Evolutionary conservation across 2,113 vertebrate genomes (phyloP).

Genomic region (Bos javanicus): DNA sequence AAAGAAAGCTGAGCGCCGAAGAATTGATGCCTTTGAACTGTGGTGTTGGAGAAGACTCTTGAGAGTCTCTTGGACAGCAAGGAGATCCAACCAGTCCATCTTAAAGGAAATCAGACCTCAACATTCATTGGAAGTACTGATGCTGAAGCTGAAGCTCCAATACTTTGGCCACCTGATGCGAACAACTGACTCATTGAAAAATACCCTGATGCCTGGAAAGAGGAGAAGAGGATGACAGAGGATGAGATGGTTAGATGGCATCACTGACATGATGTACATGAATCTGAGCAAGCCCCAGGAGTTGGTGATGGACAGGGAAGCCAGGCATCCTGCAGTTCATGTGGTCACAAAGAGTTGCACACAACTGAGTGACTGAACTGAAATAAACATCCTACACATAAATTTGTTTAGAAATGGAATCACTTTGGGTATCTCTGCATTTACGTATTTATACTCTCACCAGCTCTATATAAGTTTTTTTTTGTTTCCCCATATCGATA

Average conservation of each 20-base stretch:
- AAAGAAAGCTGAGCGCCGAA: not conserved
- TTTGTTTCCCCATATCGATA: not conserved
- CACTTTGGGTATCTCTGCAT: not conserved
- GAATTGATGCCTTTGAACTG: not conserved
- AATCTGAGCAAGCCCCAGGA: not conserved
- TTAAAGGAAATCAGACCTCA: not conserved
- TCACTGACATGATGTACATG: not conserved
- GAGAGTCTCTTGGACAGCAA: not conserved
- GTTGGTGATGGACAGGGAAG: not conserved
- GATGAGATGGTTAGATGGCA: not conserved
- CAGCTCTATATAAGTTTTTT: too few relatives aligned
- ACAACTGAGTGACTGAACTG: not conserved
- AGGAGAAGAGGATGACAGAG: not conserved
- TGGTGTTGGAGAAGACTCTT: not conserved
- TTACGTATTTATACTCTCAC: not conserved
- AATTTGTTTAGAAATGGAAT: not conserved
- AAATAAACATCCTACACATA: not conserved
- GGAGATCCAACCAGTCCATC: not conserved
- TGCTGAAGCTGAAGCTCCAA: not conserved
- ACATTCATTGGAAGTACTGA: not conserved
- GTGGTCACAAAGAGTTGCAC: not conserved
- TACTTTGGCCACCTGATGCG: not conserved
- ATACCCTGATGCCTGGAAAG: not conserved
- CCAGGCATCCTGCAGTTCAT: not conserved
- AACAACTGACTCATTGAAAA: not conserved